phyloP scores from a whole-genome alignment of 2,113 vertebrate genomes.

The Cisticola juncidis region DNA sequence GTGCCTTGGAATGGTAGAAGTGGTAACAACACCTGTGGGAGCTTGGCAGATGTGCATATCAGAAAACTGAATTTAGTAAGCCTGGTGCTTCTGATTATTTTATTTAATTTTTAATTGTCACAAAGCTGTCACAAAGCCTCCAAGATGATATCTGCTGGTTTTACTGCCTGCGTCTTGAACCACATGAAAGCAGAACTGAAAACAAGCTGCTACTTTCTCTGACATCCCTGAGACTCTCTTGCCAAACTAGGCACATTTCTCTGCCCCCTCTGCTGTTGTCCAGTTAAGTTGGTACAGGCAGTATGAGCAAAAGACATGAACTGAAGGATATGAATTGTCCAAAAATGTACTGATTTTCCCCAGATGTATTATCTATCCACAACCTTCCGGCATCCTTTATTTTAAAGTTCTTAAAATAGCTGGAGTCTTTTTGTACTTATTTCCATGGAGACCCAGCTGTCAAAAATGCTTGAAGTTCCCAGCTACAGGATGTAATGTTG shows the following conservation, averaged over 20 bases:
- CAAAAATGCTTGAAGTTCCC: slow-evolving; percentile 35
- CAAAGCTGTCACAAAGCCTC: not conserved
- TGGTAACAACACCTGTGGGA: not conserved
- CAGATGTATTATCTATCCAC: slow-evolving; percentile 24
- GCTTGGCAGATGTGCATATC: not conserved
- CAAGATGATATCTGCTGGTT: not conserved
- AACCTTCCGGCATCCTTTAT: not conserved
- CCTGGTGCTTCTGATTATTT: not conserved
- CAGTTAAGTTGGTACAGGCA: not conserved
- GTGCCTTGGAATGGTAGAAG: not conserved
- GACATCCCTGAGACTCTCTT: not conserved
- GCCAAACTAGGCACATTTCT: not conserved
- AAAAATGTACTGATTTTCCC: slow-evolving; percentile 39
- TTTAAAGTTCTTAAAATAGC: slow-evolving; percentile 68
- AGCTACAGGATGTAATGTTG: not conserved
- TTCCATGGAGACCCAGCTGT: slow-evolving; percentile 72
- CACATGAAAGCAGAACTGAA: not conserved
- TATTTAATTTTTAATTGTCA: not conserved
- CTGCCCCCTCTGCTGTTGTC: not conserved
- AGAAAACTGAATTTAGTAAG: not conserved
- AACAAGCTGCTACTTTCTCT: not conserved
- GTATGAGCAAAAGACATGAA: not conserved
- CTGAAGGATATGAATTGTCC: slow-evolving; percentile 16
- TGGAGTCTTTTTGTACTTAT: slow-evolving; percentile 41
- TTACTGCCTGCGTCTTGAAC: not conserved